Conservation (phyloP, 1,140 invertebrate genomes). For the Aphelinus atriplicis region DNA sequence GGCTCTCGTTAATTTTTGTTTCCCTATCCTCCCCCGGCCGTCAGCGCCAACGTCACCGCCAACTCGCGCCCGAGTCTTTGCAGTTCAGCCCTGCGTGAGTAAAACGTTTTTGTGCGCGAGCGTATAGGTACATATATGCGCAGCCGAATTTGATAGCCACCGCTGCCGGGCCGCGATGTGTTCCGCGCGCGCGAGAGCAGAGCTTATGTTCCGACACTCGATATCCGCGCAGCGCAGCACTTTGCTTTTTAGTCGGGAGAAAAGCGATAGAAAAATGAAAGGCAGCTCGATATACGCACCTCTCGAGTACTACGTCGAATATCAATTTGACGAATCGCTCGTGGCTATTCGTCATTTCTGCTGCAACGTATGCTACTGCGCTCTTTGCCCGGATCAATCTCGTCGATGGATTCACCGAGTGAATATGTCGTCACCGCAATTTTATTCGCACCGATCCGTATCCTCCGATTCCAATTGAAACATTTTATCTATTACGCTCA, state of each 20-base stretch:
- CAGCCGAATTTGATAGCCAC: slow-evolving; percentile 23
- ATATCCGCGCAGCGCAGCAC: slow-evolving; percentile 9
- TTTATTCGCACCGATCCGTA: no score
- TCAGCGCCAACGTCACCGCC: background rate
- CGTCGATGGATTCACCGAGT: no score
- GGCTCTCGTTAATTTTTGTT: slow-evolving; percentile 20
- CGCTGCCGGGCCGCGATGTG: background rate
- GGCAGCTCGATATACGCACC: background rate
- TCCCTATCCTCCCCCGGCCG: background rate
- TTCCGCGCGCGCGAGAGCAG: background rate
- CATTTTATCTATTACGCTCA: no score
- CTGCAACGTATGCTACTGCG: no score
- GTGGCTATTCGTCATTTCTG: no score
- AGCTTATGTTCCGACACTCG: slow-evolving; percentile 36
- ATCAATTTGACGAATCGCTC: no score
- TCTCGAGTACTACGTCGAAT: no score
- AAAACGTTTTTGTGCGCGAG: slow-evolving; percentile 21
- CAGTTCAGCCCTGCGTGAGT: slow-evolving; percentile 19
- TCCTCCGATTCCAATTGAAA: no score
- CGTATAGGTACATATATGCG: background rate
- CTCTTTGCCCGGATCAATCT: no score
- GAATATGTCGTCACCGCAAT: no score
- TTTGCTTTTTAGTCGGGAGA: slow-evolving; percentile 20
- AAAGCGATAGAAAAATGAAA: slow-evolving; percentile 22
- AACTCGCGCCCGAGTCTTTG: background rate